Base-by-base conservation (phyloP, 2,888 invertebrate genomes). In the Lycophotia porphyrea region DNA sequence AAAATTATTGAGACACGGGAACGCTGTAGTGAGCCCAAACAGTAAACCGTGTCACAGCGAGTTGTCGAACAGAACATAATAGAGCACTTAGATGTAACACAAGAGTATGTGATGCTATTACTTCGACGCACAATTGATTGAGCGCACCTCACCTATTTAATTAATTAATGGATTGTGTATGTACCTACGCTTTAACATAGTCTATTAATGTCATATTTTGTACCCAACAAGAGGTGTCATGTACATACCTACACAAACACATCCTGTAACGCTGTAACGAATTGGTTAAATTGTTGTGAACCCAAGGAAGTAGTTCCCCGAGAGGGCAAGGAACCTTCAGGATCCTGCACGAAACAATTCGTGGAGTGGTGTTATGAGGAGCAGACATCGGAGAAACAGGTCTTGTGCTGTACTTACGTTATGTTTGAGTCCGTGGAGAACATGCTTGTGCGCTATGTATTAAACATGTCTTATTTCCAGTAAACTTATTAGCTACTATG, bases 1-100 rank as follows among this genome's bases (percentile, higher is more conserved):
- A 85, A 87, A 88, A 87, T 87, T 85, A 87, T 81, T 71, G 77
- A 82, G 81, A 86, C 86, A 81, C 13, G 77, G 68, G 74, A 80
- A 73, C 49, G 70, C 55, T 73, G 74, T 72, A 66, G 69, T 58
- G 70, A 60, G 61, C 36, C 36, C 13, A 11, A 8, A 44, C 27
- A 18, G 3, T 11, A 18, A 31, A 9, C 44, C 21, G 65, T 8
- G 65, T 24, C 47, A 3, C 42, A 31, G 27, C 1, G 44, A 34
- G 15, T 39, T 36, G 70, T 42, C 49, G 55, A n/a, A 21, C 49
- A 2, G 75, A 80, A 85, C 87, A 82, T 80, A 72, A 74, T 65
- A 72, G 49, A 81, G 81, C 88, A 86, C 85, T 85, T 83, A 80
- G 64, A 67, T 67, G 72, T 63, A 69, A 49, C 65, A 60, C n/a